Conservation (phyloP, 2,113 vertebrate species). For the Mastomys natalensis region DNA sequence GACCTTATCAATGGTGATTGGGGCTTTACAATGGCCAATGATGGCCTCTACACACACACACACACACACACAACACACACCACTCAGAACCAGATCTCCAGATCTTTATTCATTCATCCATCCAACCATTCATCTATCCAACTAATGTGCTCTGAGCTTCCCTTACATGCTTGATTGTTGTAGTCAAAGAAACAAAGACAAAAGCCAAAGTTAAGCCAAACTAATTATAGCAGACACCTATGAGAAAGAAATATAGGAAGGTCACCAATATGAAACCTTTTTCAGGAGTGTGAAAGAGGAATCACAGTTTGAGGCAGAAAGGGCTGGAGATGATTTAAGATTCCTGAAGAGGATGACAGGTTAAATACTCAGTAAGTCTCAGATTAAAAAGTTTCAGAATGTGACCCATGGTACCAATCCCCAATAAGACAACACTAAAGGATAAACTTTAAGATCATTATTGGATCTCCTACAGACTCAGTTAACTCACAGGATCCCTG, state of each 20-base stretch:
- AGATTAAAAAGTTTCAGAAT: not conserved
- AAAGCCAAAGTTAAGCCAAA: not conserved
- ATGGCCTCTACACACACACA: not conserved
- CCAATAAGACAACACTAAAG: not conserved
- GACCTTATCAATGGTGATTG: not conserved
- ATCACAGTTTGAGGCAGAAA: not conserved
- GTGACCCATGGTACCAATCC: not conserved
- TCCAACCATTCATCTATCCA: not conserved
- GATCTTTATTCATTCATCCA: not conserved
- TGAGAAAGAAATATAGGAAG: not conserved
- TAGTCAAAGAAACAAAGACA: not conserved
- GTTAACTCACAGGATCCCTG: not conserved
- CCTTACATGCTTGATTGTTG: not conserved
- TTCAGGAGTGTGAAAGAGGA: not conserved
- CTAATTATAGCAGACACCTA: not conserved
- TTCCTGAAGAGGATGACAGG: not conserved
- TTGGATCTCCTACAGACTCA: not conserved
- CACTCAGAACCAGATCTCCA: not conserved
- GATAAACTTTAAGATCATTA: not conserved
- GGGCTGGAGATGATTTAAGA: not conserved
- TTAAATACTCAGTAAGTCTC: not conserved
- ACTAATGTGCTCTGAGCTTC: not conserved
- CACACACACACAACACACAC: not conserved
- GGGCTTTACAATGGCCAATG: not conserved
- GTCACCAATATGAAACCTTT: not conserved